phyloP scores from a whole-genome alignment of 2,113 vertebrate genomes.

The Propithecus coquereli region DNA sequence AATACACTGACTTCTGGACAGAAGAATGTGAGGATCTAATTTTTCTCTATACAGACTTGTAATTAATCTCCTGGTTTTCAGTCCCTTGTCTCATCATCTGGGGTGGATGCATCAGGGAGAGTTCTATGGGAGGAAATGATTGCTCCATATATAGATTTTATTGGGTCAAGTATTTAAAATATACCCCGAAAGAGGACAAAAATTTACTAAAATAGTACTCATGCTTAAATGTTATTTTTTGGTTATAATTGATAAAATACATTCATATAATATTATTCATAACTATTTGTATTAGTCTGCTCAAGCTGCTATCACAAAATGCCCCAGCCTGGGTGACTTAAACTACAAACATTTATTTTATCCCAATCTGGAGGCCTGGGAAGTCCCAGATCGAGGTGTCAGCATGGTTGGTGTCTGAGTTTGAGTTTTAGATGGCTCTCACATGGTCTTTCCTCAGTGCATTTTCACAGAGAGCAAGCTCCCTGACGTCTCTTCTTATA shows the following conservation, averaged over 20 bases:
- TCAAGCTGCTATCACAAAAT: not conserved
- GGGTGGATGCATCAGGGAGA: not conserved
- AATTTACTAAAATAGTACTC: not conserved
- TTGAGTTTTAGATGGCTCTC: not conserved
- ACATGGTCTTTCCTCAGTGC: not conserved
- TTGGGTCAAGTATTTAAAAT: not conserved
- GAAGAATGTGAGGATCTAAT: not conserved
- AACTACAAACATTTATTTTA: not conserved
- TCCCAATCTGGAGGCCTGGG: not conserved
- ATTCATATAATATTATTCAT: not conserved
- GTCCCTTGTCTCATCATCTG: not conserved
- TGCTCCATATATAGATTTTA: not conserved
- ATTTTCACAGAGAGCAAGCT: no score
- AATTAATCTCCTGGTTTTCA: not conserved
- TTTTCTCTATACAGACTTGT: not conserved
- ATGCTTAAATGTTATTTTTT: not conserved
- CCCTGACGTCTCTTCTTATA: not conserved
- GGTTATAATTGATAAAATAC: not conserved
- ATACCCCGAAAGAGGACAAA: not conserved
- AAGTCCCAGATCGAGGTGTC: not conserved
- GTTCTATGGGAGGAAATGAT: not conserved
- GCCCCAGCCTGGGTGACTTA: not conserved
- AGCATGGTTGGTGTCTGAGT: not conserved
- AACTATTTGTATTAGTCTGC: not conserved
- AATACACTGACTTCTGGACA: not conserved